These are phyloP conservation scores for Alethe castanea DNA, from an alignment of 2,113 vertebrate species.

Conservation along the genomic window DNA sequence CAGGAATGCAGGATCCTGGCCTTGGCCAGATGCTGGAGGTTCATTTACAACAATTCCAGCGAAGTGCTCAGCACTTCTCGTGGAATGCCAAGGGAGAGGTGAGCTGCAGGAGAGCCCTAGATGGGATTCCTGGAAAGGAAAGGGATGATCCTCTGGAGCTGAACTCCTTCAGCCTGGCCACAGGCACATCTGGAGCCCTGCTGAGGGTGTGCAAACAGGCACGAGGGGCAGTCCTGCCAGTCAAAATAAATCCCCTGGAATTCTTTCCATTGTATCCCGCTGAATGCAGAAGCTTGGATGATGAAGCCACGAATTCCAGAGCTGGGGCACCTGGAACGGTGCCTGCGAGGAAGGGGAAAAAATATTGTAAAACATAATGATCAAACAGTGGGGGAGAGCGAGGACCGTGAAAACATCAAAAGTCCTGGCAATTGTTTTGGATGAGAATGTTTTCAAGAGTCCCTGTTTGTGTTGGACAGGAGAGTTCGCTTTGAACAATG, in stretches of 20 bases:
- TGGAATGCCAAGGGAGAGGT: neutral
- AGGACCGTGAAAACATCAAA: slow-evolving; percentile 57
- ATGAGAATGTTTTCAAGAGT: slow-evolving; percentile 54
- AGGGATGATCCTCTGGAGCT: neutral
- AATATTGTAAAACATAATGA: slow-evolving; percentile 57
- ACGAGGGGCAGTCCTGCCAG: neutral
- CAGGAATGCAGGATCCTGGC: too few relatives aligned
- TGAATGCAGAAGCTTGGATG: slow-evolving; percentile 11
- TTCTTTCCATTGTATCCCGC: slow-evolving; percentile 65
- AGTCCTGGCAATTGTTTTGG: slow-evolving; percentile 45
- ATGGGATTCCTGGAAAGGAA: slow-evolving; percentile 6
- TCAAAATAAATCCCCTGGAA: slow-evolving; percentile 37
- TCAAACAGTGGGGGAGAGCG: slow-evolving; percentile 48
- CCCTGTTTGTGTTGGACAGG: slow-evolving; percentile 63
- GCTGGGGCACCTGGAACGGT: slow-evolving; percentile 34
- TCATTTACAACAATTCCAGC: neutral
- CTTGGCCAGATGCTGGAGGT: neutral
- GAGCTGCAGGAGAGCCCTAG: neutral
- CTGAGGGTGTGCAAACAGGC: slow-evolving; percentile 29
- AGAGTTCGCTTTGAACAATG: slow-evolving; percentile 46
- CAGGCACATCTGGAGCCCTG: neutral
- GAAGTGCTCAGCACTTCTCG: neutral
- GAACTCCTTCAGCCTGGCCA: neutral
- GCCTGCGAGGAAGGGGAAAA: slow-evolving; percentile 57
- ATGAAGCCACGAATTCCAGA: slow-evolving; percentile 55